Conservation (phyloP, 2,797 vertebrate genomes). For the Eospalax fontanierii region DNA sequence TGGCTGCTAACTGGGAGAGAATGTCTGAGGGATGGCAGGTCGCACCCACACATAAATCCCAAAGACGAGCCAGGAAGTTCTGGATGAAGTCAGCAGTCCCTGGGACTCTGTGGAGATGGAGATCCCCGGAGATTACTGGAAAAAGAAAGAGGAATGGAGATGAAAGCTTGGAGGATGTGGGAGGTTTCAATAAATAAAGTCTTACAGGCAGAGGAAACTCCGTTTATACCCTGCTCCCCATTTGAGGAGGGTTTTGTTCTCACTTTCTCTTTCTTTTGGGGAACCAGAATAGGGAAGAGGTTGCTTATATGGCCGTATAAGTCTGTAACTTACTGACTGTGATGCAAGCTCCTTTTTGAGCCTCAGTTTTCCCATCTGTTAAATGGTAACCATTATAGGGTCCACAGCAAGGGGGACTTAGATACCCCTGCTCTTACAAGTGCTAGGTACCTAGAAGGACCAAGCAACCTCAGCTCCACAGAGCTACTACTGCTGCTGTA, state of each 20-base stretch:
- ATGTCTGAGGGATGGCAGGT: neutral
- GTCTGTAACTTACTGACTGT: neutral
- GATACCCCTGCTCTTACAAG: neutral
- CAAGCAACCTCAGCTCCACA: neutral
- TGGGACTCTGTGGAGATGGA: no score
- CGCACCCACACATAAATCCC: neutral
- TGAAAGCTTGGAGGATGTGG: neutral
- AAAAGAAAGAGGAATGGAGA: neutral
- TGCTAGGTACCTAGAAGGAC: accelerated
- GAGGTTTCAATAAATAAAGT: neutral
- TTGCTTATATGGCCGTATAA: neutral
- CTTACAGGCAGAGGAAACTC: neutral
- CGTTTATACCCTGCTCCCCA: neutral
- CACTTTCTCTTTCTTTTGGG: neutral
- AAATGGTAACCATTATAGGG: neutral
- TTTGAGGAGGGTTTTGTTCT: neutral
- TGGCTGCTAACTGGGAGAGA: neutral
- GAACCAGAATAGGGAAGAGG: neutral
- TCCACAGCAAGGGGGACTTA: neutral
- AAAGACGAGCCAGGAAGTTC: neutral
- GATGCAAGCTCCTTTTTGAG: neutral
- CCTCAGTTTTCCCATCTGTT: neutral
- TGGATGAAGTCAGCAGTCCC: neutral
- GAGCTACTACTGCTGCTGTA: neutral
- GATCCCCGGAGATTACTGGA: neutral